Evolutionary conservation across 2,888 invertebrate genomes (phyloP), one percentile per base, ranked within the genome.

Genomic region (Drosophila subquinaria): DNA sequence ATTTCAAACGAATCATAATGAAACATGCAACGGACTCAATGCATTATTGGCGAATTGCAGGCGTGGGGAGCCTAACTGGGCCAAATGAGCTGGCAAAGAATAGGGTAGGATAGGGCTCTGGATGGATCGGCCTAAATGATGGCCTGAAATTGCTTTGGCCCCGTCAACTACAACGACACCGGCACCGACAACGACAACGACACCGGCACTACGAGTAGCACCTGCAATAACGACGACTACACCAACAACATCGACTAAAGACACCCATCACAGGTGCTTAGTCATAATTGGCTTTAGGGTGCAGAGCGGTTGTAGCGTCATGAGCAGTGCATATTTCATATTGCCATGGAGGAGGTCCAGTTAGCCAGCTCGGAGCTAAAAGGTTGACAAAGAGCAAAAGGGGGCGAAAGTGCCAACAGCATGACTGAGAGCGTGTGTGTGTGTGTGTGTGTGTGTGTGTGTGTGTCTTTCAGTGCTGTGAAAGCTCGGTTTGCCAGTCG

Each of bases 1-100:
- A 57, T 62, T 56, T 33, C 36, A 59, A 63, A 45, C 61, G 71
- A 86, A 82, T 81, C 87, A 86, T 77, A 71, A 66, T 71, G 60
- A 45, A 71, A 61, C 81, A 81, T 67, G 83, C 84, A 69, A 80
- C 50, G 36, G 11, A 36, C 35, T 40, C 38, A 50, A 47, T 23
- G 40, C 42, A 36, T 69, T 52, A 27, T 30, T 38, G 43, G 40
- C 53, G n/a, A 55, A 71, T 42, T 63, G 57, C 59, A 27, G 43
- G 33, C 38, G 23, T 30, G 30, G 30, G 30, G n/a, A 17, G 35
- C 52, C 50, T 42, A 73, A 59, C 43, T 59, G 61, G 73, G 50
- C 52, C 78, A 73, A 73, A 57, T 35, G 38, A 15, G 45, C 11
- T 20, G 8, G 45, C 8, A 15, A 4, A 17, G 43, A 5, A 35